Evolutionary conservation across 2,113 vertebrate genomes (phyloP).

Genomic region (Mustelus asterias): DNA sequence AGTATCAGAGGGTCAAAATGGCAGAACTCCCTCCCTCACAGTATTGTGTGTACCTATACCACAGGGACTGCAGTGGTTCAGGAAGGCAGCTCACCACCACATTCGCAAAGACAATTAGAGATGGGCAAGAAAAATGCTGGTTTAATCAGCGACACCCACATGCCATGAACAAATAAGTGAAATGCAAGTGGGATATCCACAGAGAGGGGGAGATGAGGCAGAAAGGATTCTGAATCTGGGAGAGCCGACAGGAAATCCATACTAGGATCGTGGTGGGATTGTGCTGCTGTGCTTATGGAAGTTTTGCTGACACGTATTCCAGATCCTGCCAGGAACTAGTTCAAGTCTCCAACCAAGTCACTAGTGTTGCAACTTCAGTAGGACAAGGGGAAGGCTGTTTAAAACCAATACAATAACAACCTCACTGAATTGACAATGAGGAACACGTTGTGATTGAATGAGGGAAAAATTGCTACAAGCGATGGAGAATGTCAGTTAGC

Average conservation of each 20-base stretch:
- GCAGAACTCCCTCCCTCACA: no score
- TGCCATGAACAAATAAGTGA: not conserved
- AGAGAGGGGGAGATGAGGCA: not conserved
- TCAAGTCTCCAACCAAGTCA: not conserved
- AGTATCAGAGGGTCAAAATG: no score
- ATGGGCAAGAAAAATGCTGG: no score
- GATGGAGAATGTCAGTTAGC: not conserved
- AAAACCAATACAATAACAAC: not conserved
- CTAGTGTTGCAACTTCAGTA: not conserved
- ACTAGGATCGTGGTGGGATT: not conserved
- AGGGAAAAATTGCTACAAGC: not conserved
- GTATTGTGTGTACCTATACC: no score
- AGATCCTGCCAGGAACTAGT: not conserved
- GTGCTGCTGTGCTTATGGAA: not conserved
- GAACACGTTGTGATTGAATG: not conserved
- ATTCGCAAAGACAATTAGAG: no score
- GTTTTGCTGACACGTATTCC: not conserved
- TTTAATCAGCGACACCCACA: no score
- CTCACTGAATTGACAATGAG: not conserved
- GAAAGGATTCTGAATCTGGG: not conserved
- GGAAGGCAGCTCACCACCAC: no score
- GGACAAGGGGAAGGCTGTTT: not conserved
- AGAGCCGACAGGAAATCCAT: no score
- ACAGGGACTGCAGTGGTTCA: no score
- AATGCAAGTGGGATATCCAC: not conserved